phyloP scores from a whole-genome alignment of 1,140 invertebrate species.

The Nasonia longicornis region DNA sequence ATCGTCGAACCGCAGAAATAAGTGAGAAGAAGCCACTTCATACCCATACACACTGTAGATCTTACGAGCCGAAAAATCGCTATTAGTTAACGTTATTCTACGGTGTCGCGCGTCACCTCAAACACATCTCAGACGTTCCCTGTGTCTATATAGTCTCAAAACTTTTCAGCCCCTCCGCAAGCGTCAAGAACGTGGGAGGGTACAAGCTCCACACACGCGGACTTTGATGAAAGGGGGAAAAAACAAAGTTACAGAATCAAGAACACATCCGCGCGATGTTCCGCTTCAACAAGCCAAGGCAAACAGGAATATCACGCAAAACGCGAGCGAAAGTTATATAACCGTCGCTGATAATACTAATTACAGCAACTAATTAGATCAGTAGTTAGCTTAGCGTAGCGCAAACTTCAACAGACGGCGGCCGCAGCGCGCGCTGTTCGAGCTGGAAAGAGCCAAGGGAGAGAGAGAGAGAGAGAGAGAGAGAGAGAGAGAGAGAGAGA shows the following conservation, averaged over 20 bases:
- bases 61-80: too few species aligned
- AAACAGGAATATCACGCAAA: slow-evolving; percentile 34
- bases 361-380: slow-evolving; percentile 45
- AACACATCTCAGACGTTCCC: too few species aligned
- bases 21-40: background rate
- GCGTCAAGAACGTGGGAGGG: too few species aligned
- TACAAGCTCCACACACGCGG: too few species aligned
- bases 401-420: slow-evolving; percentile 34
- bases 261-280: background rate
- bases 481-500: background rate
- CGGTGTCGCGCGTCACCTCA: too few species aligned
- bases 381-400: slow-evolving; percentile 35
- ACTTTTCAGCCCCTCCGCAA: too few species aligned
- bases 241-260: background rate
- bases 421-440: background rate
- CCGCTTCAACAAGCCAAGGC: background rate
- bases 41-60: too few species aligned
- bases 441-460: background rate
- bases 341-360: slow-evolving; percentile 42
- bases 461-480: background rate
- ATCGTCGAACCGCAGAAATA: background rate
- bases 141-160: too few species aligned
- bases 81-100: too few species aligned
- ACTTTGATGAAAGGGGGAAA: background rate
- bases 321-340: slow-evolving; percentile 36